These are phyloP conservation scores for Pitta sordida DNA, from an alignment of 2,113 vertebrate species.

Conservation along the genomic window DNA sequence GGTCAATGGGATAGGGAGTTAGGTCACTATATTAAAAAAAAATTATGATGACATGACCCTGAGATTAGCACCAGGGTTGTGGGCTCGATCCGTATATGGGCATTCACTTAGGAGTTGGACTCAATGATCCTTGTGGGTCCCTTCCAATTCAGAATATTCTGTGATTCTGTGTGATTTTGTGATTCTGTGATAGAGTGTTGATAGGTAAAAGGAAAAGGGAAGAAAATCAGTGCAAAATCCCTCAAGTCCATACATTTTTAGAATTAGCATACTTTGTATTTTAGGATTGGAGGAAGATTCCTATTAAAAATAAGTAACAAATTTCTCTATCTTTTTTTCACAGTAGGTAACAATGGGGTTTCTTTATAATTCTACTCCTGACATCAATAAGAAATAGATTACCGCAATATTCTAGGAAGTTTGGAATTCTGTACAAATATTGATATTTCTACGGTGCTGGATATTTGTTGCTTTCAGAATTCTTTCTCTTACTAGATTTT, in stretches of 20 bases:
- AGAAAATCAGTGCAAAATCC: background rate
- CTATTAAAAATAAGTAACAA: background rate
- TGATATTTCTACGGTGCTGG: background rate
- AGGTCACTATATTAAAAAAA: no score
- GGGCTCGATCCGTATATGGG: no score
- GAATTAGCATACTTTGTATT: background rate
- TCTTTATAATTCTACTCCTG: background rate
- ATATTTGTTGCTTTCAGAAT: background rate
- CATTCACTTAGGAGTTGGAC: no score
- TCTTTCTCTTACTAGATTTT: background rate
- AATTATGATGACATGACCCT: no score
- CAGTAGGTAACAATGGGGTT: background rate
- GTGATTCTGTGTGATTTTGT: no score
- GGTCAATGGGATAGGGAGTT: no score
- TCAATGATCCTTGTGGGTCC: no score
- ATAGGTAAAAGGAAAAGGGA: background rate
- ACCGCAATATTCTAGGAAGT: background rate
- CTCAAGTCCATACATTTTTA: background rate
- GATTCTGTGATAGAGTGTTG: background rate
- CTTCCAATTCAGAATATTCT: no score
- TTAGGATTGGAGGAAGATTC: background rate
- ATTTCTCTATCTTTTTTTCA: background rate
- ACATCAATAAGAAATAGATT: background rate
- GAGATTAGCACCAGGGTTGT: no score
- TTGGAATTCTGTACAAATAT: background rate